Conservation (phyloP, 2,797 vertebrate genomes). For the Merluccius polli region DNA sequence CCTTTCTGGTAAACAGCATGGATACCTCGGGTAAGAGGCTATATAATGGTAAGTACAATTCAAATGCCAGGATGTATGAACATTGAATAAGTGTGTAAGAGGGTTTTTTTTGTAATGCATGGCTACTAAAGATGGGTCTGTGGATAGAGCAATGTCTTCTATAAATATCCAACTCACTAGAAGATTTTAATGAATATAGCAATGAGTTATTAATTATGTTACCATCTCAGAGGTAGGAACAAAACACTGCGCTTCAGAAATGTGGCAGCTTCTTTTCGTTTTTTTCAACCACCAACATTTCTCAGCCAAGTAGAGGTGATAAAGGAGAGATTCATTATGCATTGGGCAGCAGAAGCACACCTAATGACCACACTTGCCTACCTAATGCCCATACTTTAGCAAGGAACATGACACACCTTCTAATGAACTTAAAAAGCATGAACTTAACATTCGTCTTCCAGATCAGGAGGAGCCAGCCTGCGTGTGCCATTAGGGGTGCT, state of each 20-base stretch:
- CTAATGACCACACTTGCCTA: conserved; percentile 5
- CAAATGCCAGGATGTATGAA: too few species aligned
- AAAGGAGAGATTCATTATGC: background rate
- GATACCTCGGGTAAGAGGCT: too few species aligned
- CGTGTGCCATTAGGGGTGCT: background rate
- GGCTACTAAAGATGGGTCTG: background rate
- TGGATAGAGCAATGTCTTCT: background rate
- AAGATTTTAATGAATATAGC: background rate
- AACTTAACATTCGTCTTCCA: background rate
- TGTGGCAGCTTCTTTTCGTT: too few species aligned
- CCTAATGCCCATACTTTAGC: conserved; percentile 50
- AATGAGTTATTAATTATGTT: too few species aligned
- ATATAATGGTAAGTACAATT: too few species aligned
- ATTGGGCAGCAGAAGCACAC: background rate
- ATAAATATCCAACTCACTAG: background rate
- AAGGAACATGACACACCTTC: conserved; percentile 40
- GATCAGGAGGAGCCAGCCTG: conserved; percentile 28
- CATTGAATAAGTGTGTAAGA: too few species aligned
- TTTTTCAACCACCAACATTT: too few species aligned
- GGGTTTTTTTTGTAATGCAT: too few species aligned
- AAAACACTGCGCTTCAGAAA: too few species aligned
- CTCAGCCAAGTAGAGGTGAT: background rate
- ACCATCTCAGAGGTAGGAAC: too few species aligned
- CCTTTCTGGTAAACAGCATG: too few species aligned
- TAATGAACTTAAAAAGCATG: background rate